phyloP scores from a whole-genome alignment of 2,888 invertebrate genomes.

The Therioaphis trifolii region DNA sequence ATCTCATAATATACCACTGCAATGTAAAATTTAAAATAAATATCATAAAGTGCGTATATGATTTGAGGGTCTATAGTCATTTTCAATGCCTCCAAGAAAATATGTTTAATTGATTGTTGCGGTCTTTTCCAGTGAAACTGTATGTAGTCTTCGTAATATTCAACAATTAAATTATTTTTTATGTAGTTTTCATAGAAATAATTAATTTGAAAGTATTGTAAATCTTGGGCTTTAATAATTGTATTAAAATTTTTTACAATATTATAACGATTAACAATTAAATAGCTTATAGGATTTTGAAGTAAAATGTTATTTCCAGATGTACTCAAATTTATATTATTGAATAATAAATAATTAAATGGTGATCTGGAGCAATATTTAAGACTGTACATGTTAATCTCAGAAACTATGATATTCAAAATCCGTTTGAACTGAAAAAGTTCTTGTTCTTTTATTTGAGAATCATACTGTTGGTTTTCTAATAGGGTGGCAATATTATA shows the following conservation, averaged over 20 bases:
- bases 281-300: background rate
- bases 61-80: background rate
- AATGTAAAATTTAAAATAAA: conserved; percentile 11
- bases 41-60: conserved; percentile 32
- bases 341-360: background rate
- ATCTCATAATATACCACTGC: background rate
- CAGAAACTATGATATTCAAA: background rate
- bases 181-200: background rate
- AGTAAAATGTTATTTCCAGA: background rate
- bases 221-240: no score
- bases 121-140: background rate
- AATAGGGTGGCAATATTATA: background rate
- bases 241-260: background rate
- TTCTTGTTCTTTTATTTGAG: background rate
- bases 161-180: background rate
- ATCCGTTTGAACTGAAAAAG: background rate
- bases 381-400: background rate
- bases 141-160: background rate
- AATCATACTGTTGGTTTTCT: background rate
- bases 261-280: background rate
- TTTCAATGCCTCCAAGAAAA: background rate
- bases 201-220: background rate
- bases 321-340: conserved; percentile 18
- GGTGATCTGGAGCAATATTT: background rate
- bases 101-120: background rate